Evolutionary conservation across 1,140 invertebrate species (phyloP).

Genomic region (Bombus superbus): DNA sequence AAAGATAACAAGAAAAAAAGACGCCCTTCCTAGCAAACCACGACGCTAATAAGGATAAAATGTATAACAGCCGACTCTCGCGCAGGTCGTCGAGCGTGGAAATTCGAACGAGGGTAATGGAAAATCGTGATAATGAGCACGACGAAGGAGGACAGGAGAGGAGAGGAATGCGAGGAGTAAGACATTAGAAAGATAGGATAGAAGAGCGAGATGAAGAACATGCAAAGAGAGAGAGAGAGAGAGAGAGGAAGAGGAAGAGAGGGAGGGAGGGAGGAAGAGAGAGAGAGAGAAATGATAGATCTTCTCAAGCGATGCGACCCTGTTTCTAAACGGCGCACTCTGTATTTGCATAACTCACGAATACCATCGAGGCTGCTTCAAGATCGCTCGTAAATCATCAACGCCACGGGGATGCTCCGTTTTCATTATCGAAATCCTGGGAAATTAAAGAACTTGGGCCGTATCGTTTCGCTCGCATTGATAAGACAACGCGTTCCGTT

Average conservation of each 20-base stretch:
- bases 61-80: background rate
- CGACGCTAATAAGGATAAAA: conserved; percentile 40
- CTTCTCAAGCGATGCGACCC: conserved; percentile 58
- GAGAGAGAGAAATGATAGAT: conserved; percentile 2
- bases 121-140: conserved; percentile 60
- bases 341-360: conserved; percentile 43
- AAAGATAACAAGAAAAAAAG: background rate
- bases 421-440: conserved; percentile 35
- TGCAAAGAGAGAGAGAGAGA: background rate
- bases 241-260: background rate
- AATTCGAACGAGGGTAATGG: conserved; percentile 69
- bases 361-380: conserved; percentile 8
- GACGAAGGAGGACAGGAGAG: conserved; percentile 42
- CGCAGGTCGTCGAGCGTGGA: conserved; percentile 37
- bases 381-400: conserved; percentile 51
- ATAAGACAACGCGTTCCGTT: conserved; percentile 1
- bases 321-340: conserved; percentile 52
- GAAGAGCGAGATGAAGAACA: background rate
- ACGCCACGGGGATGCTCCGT: conserved; percentile 18
- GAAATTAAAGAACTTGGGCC: conserved; percentile 22
- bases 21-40: background rate
- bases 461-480: background rate
- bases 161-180: conserved; percentile 2
- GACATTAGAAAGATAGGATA: conserved; percentile 38
- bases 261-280: background rate